A percentile compares a stretch with the other conserved stretches of the same genome.
Evolutionary conservation across 2,797 vertebrate genomes (phyloP).

Genomic region (Syndactyla subalaris): DNA sequence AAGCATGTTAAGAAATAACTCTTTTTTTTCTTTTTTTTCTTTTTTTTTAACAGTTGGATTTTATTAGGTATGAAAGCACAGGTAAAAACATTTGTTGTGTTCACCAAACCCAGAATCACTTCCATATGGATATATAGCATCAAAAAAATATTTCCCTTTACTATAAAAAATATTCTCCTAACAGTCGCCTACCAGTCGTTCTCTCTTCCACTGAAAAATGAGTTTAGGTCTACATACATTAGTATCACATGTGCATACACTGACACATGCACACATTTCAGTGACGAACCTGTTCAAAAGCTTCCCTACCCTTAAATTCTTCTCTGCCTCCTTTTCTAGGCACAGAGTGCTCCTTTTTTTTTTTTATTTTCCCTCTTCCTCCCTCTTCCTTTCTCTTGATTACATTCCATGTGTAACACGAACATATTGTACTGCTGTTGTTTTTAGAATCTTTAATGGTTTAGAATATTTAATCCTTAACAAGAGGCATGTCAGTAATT

Average conservation of each 20-base stretch:
- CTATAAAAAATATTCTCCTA: neutral
- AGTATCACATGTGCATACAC: neutral
- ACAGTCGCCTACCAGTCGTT: neutral
- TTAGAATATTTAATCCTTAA: neutral
- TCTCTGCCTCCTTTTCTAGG: neutral
- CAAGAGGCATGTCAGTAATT: neutral
- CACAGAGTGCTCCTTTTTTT: neutral
- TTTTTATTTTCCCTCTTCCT: neutral
- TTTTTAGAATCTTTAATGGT: neutral
- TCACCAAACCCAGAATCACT: neutral
- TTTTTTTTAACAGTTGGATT: neutral
- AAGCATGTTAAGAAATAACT: neutral
- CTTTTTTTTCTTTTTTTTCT: rapidly evolving
- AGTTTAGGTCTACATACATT: neutral
- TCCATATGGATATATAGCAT: neutral
- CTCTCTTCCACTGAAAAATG: neutral
- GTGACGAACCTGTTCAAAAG: neutral
- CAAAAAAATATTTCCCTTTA: neutral
- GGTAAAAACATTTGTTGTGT: neutral
- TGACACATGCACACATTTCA: rapidly evolving
- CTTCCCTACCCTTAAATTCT: neutral
- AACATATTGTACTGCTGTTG: neutral
- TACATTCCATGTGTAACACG: neutral
- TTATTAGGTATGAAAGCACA: slow-evolving; percentile 29
- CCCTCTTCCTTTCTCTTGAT: neutral